A percentile compares a stretch with the other conserved stretches of the same genome.
These are phyloP conservation scores for Uloborus plumipes DNA, from an alignment of 2,888 invertebrate genomes.

Conservation along the genomic window DNA sequence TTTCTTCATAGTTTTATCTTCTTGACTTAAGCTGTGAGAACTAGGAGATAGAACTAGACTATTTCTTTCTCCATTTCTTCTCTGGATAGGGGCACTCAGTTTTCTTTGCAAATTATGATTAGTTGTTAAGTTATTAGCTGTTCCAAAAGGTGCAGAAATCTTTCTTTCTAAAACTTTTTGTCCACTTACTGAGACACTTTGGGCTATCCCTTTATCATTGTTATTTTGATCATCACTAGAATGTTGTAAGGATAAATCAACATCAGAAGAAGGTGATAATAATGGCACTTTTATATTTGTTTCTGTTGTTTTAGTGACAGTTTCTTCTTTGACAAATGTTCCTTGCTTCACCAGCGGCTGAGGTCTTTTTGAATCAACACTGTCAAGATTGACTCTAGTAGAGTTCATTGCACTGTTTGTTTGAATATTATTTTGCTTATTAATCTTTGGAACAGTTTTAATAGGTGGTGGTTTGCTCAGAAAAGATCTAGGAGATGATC, in stretches of 20 bases:
- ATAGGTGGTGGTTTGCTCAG: conserved; percentile 52
- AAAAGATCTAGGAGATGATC: conserved; percentile 53
- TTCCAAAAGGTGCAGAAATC: conserved; percentile 10
- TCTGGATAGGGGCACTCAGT: conserved; percentile 50
- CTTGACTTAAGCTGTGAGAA: conserved; percentile 40
- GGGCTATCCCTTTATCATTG: conserved; percentile 19
- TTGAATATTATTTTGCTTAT: conserved; percentile 4
- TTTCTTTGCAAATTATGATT: conserved; percentile 44
- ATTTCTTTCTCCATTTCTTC: conserved; percentile 23
- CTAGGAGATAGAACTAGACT: conserved; percentile 47
- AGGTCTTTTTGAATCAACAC: conserved; percentile 70
- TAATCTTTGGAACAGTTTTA: conserved; percentile 11
- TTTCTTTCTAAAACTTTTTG: conserved; percentile 26
- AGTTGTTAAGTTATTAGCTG: conserved; percentile 4
- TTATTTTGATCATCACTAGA: conserved; percentile 45
- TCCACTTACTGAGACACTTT: conserved; percentile 23
- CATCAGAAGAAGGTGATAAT: conserved; percentile 7
- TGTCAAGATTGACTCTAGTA: conserved; percentile 5
- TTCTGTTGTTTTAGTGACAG: conserved; percentile 67
- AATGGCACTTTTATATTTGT: conserved; percentile 66
- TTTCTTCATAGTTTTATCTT: conserved; percentile 31
- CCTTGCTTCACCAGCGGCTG: conserved; percentile 84
- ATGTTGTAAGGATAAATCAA: conserved; percentile 4
- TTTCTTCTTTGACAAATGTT: conserved; percentile 88
- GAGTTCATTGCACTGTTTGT: conserved; percentile 7